phyloP scores from a whole-genome alignment of 2,888 invertebrate species.

The Agriopis marginaria region DNA sequence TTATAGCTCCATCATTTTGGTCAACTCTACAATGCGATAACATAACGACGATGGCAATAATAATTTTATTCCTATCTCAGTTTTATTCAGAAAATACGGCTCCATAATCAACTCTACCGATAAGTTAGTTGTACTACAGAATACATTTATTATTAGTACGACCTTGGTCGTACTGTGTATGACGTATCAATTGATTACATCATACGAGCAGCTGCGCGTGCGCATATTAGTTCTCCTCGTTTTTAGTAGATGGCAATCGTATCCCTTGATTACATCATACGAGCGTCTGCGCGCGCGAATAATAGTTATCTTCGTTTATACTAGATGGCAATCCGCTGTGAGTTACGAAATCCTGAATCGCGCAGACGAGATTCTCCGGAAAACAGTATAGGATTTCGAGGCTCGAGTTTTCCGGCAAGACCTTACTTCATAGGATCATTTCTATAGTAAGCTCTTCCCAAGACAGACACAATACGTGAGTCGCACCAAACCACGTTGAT shows the following conservation, averaged over 20 bases:
- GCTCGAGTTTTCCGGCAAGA: neutral
- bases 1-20: no score
- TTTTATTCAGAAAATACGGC: no score
- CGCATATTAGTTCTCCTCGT: neutral
- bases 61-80: no score
- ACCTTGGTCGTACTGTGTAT: neutral
- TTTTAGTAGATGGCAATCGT: conserved; percentile 5
- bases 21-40: no score
- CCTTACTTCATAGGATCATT: conserved; percentile 18
- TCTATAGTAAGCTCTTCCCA: conserved; percentile 19
- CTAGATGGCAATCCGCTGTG: conserved; percentile 1
- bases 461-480: conserved; percentile 17
- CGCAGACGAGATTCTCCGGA: conserved; percentile 2
- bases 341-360: neutral
- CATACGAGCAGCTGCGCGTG: neutral
- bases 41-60: no score
- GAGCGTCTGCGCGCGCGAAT: neutral
- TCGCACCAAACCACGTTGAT: conserved; percentile 14
- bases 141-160: no score
- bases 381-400: neutral
- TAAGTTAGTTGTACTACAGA: no score
- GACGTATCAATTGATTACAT: neutral
- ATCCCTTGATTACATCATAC: neutral
- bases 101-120: no score
- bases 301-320: neutral